Base-by-base conservation (phyloP, 2,888 invertebrate genomes). In the Physocephala rufipes region DNA sequence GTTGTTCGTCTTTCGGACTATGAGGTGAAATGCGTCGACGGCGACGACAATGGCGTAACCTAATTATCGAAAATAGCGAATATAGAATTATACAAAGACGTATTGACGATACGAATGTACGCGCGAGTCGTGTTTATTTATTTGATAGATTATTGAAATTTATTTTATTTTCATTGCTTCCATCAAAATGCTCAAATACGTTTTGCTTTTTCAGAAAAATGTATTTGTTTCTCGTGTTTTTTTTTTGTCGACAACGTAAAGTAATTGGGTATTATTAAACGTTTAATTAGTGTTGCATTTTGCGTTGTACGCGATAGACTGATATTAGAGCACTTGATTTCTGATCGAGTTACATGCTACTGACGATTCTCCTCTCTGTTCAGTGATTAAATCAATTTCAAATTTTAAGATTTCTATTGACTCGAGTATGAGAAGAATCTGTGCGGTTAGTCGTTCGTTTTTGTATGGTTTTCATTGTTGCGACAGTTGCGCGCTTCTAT, bases 1-100 rank as follows among this genome's bases (percentile, higher is more conserved):
- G 74, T 77, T 72, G 62, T 74, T 65, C 67, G 71, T 67, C 62
- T 74, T 73, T 66, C 75, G 72, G 75, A 74, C 75, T 74, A 74
- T 75, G 74, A 75, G 74, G 73, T 36, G 68, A 68, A 71, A 73
- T 64, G 71, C 26, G 30, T 16, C 49, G 47, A 55, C 28, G 45
- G 53, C 45, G 36, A 19, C 16, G 43, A 36, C 24, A 26, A 24
- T 58, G 58, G 30, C 45, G 47, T 47, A 19, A 26, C 12, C 47
- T 62, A 21, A 47, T 49, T 21, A 45, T 28, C 61, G 36, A 24
- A 36, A 36, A 21, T 4, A 47, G 13, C 19, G 12, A n/a, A 26
- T n/a, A 30, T n/a, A n/a, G n/a, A n/a, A n/a, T 43, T 21, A 30
- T 19, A 62, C 36, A 28, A 43, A 21, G 36, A 24, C 26, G 30